Evolutionary conservation across 1,140 invertebrate species (phyloP).

Genomic region (Zaprionus davidi): DNA sequence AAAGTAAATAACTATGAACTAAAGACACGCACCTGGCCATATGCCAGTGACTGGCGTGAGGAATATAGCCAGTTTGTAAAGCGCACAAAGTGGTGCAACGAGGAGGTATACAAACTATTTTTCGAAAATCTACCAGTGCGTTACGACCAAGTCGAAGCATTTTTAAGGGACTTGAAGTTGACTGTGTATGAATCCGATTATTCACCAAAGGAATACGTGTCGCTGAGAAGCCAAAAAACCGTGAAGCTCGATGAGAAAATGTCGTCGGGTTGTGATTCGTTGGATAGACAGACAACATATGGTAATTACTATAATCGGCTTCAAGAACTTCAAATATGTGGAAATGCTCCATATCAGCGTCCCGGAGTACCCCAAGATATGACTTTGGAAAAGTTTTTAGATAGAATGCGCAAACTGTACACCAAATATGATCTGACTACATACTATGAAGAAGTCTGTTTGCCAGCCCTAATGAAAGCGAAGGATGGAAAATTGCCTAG

Average conservation of each 20-base stretch:
- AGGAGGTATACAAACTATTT: constrained; percentile 60
- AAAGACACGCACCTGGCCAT: constrained; percentile 57
- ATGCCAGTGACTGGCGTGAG: constrained; percentile 66
- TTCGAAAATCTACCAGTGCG: constrained; percentile 56
- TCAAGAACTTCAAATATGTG: constrained; percentile 27
- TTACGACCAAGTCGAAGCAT: constrained; percentile 32
- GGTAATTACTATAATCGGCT: constrained; percentile 64
- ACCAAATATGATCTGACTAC: constrained; percentile 56
- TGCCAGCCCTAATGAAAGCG: constrained; percentile 55
- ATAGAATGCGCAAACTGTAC: constrained; percentile 57
- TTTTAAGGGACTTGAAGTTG: constrained; percentile 41
- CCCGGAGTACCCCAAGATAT: constrained; percentile 26
- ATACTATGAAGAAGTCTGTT: constrained; percentile 59
- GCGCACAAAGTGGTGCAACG: constrained; percentile 65
- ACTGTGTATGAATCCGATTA: constrained; percentile 55
- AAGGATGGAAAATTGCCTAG: constrained; percentile 63
- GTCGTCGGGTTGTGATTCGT: background rate
- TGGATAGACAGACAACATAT: constrained; percentile 59
- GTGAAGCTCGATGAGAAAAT: background rate
- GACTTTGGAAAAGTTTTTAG: constrained; percentile 32
- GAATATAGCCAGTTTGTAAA: constrained; percentile 60
- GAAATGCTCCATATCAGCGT: constrained; percentile 1
- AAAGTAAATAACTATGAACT: constrained; percentile 36
- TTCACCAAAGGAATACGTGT: constrained; percentile 45
- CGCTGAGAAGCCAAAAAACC: constrained; percentile 29